Base-by-base conservation (phyloP, 2,888 invertebrate genomes). In the Ceratothoa steindachneri region DNA sequence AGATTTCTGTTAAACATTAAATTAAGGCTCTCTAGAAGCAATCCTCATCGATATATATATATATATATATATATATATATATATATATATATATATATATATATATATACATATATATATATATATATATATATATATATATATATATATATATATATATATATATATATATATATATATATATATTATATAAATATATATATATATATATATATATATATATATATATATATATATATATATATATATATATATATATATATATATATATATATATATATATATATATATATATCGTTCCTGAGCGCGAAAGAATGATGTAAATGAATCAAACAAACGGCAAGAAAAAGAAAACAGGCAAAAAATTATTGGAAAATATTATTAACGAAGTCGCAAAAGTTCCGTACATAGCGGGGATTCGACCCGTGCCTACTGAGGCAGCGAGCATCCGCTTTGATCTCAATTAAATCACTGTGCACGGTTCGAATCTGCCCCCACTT, bases 181-280 rank as follows among this genome's bases (percentile, higher is more conserved):
- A 55, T 55, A 55, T 55, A 22, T 19, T 15, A 12, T 5, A 55
- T 55, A 55, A 15, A 55, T 19, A 55, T 19, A 55, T 19, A 55
- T 19, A 55, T 55, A 55, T 55, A 55, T 55, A 55, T 55, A 55
- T 55, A 55, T 55, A 55, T 55, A 55, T 55, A 55, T 55, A 55
- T 55, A 55, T 19, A 55, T 19, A 55, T 19, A 55, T 19, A 55
- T 55, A 55, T 55, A 55, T 55, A 55, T 55, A 55, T 55, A 55
- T 55, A 55, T 55, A 55, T 19, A 55, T 19, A 55, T 19, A 55
- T 19, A 55, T 55, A 55, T 55, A 55, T 55, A 55, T 55, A 55
- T 55, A 55, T 55, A 55, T 19, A 55, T 19, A 55, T 19, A 55
- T 19, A 55, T 19, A 55, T 19, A 55, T 55, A 55, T 55, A 55